Evolutionary conservation across 1,140 invertebrate genomes (phyloP).

Genomic region (Globodera ellingtonae): DNA sequence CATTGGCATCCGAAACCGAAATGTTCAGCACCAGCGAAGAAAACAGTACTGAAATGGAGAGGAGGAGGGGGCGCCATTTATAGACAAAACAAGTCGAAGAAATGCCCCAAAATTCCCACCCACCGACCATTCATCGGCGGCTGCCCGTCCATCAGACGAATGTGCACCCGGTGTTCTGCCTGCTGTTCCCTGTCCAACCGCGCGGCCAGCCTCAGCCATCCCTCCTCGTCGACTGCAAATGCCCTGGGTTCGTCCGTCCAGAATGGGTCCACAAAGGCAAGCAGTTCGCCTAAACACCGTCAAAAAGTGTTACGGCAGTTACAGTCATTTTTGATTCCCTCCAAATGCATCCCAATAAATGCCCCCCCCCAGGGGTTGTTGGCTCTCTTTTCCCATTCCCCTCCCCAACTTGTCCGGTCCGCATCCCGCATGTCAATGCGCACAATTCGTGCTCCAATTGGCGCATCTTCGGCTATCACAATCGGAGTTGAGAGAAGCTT

Average conservation of each 20-base stretch:
- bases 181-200: constrained; percentile 1
- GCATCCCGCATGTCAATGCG: not conserved
- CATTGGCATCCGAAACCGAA: constrained; percentile 10
- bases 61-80: not conserved
- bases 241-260: not conserved
- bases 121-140: not conserved
- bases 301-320: not conserved
- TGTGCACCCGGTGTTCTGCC: not conserved
- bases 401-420: not conserved
- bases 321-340: too few relatives aligned
- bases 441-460: constrained; percentile 1
- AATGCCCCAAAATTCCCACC: not conserved
- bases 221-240: not conserved
- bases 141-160: constrained; percentile 1
- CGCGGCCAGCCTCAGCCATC: not conserved
- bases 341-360: not conserved
- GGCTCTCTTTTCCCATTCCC: not conserved
- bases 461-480: not conserved
- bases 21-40: constrained; percentile 12
- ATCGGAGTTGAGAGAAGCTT: not conserved
- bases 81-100: not conserved
- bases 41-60: constrained; percentile 2
- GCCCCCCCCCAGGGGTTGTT: not conserved
- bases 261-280: not conserved
- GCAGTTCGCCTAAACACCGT: not conserved